Conservation (phyloP, 1,140 invertebrate species). For the Frieseomelitta varia region DNA sequence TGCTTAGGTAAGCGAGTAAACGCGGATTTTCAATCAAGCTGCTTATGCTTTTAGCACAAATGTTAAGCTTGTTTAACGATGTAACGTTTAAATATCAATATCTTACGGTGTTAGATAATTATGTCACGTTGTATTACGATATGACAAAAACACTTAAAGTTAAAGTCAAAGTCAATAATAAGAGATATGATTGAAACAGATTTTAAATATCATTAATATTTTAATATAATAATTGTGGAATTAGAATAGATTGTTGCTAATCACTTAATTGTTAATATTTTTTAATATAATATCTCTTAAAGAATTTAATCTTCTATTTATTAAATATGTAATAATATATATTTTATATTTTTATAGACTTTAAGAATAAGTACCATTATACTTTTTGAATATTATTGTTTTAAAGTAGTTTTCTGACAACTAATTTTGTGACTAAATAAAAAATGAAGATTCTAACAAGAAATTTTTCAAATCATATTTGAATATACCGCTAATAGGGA, state of each 20-base stretch:
- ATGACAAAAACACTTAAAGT: neutral
- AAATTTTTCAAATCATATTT: neutral
- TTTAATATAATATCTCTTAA: neutral
- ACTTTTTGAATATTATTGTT: neutral
- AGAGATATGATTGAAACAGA: neutral
- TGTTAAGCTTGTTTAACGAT: constrained; percentile 22
- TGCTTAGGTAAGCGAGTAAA: constrained; percentile 73
- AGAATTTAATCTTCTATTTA: neutral
- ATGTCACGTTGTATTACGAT: neutral
- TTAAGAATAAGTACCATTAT: neutral
- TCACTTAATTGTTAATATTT: neutral
- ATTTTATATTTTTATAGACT: neutral
- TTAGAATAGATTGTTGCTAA: neutral
- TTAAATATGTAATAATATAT: neutral
- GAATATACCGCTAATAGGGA: constrained; percentile 13
- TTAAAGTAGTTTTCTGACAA: neutral
- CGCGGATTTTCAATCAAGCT: constrained; percentile 28
- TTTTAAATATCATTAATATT: neutral
- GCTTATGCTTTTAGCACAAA: constrained; percentile 35
- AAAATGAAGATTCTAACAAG: neutral
- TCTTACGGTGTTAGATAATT: neutral
- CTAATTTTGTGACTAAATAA: neutral
- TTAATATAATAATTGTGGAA: neutral
- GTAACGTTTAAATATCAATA: neutral
- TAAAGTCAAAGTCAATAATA: neutral